A percentile compares a stretch with the other conserved stretches of the same genome.
These are phyloP conservation scores for Mythimna pallens DNA, from an alignment of 2,888 invertebrate genomes.

Conservation along the genomic window DNA sequence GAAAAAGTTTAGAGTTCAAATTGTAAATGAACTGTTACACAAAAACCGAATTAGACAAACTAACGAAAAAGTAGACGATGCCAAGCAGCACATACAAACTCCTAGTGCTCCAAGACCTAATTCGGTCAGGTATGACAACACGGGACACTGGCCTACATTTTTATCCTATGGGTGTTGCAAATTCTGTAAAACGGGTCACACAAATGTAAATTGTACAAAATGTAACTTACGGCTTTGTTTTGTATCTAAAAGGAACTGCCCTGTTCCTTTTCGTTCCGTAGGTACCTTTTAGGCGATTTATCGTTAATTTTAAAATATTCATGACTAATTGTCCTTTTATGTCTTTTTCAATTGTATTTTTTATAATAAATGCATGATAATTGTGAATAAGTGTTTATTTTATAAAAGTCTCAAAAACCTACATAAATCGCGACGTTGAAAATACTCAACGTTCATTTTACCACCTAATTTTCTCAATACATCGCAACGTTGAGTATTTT, in stretches of 20 bases:
- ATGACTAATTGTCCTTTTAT: too few relatives aligned
- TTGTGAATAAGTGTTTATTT: neutral
- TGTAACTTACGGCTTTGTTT: constrained; percentile 1
- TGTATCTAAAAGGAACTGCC: too few relatives aligned
- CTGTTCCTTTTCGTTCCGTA: too few relatives aligned
- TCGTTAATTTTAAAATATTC: too few relatives aligned
- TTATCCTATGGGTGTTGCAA: neutral
- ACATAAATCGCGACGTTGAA: constrained; percentile 1
- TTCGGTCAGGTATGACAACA: neutral
- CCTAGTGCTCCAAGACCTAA: neutral
- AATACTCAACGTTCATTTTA: constrained; percentile 3
- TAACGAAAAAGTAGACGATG: neutral
- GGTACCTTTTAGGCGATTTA: too few relatives aligned
- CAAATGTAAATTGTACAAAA: constrained; percentile 9
- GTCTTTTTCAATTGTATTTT: neutral
- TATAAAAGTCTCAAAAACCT: constrained; percentile 1
- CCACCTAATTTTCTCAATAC: neutral
- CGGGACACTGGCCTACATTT: neutral
- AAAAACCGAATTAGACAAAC: too few relatives aligned
- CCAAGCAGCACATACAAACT: constrained; percentile 1
- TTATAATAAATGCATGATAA: neutral
- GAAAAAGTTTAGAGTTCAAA: too few relatives aligned
- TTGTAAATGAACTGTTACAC: too few relatives aligned
- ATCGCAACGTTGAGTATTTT: constrained; percentile 4
- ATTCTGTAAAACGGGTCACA: constrained; percentile 2